These are phyloP conservation scores for Ptiloglossa arizonensis DNA, from an alignment of 1,140 invertebrate species.

Conservation along the genomic window DNA sequence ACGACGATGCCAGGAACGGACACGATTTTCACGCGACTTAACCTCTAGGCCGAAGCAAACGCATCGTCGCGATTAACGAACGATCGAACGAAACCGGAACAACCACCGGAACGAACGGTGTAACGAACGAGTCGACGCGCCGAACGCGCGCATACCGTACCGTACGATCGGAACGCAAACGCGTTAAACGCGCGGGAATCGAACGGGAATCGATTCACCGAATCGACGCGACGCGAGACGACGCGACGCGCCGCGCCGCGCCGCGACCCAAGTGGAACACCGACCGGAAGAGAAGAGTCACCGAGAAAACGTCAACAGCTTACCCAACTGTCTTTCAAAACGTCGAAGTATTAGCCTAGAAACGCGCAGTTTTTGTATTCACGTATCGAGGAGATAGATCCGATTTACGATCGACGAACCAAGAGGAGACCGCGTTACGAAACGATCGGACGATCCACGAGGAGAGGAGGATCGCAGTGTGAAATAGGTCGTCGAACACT, in stretches of 20 bases:
- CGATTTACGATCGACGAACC: background rate
- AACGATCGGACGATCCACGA: background rate
- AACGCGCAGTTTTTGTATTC: constrained; percentile 36
- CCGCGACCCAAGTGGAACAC: too few species aligned
- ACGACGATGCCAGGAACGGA: constrained; percentile 2
- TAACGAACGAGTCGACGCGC: too few species aligned
- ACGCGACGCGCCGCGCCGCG: too few species aligned
- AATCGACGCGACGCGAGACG: background rate
- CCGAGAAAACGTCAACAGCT: background rate
- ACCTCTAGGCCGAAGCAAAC: background rate
- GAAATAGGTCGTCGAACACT: constrained; percentile 33
- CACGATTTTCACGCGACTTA: constrained; percentile 33
- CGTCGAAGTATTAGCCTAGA: constrained; percentile 41
- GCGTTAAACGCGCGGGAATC: constrained; percentile 19
- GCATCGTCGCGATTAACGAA: constrained; percentile 3
- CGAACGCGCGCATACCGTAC: too few species aligned
- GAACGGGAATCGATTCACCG: constrained; percentile 24
- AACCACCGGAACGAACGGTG: too few species aligned
- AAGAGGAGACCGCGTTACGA: background rate
- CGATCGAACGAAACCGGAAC: constrained; percentile 1
- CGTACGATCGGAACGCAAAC: too few species aligned
- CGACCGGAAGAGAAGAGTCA: background rate
- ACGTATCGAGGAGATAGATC: background rate
- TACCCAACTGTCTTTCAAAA: constrained; percentile 67
- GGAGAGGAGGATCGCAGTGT: constrained; percentile 13